Evolutionary conservation across 1,140 invertebrate genomes (phyloP).

Genomic region (Hycleus phaleratus): DNA sequence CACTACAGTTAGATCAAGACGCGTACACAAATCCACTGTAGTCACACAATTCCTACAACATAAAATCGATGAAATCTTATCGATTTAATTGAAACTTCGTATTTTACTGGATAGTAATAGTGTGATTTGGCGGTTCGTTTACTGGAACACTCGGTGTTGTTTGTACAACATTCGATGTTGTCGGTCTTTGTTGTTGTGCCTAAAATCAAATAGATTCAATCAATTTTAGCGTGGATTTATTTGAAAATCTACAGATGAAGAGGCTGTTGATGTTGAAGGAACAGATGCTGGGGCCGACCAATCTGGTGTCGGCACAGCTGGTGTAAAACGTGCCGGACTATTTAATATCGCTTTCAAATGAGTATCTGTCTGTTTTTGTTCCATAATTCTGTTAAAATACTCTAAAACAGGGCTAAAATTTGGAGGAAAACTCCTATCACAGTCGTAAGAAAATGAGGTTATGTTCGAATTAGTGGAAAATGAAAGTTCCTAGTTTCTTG

Average conservation of each 20-base stretch:
- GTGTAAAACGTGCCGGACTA: slow-evolving; percentile 31
- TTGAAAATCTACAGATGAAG: not conserved
- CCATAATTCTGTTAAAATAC: slow-evolving; percentile 13
- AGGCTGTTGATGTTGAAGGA: not conserved
- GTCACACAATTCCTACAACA: slow-evolving; percentile 83
- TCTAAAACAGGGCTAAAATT: too few relatives aligned
- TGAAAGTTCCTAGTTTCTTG: too few relatives aligned
- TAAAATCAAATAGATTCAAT: not conserved
- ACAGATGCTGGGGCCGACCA: slow-evolving; percentile 24
- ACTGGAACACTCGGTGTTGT: slow-evolving; percentile 28
- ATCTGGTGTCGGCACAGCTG: slow-evolving; percentile 37
- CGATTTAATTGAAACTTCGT: not conserved
- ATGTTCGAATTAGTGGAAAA: too few relatives aligned
- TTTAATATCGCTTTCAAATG: slow-evolving; percentile 34
- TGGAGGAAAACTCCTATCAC: too few relatives aligned
- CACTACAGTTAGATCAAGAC: slow-evolving; percentile 82
- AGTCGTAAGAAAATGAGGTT: too few relatives aligned
- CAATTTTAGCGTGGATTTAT: not conserved
- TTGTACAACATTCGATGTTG: slow-evolving; percentile 26
- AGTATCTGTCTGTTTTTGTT: slow-evolving; percentile 21
- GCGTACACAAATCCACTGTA: slow-evolving; percentile 85
- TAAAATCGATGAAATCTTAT: slow-evolving; percentile 1
- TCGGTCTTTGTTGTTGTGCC: not conserved
- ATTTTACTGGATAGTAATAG: slow-evolving; percentile 37
- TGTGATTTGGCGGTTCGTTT: slow-evolving; percentile 33